These are phyloP conservation scores for Cassiopea xamachana DNA, from an alignment of 30 jellyfish, hydroid and myxozoan genomes.

Conservation along the genomic window DNA sequence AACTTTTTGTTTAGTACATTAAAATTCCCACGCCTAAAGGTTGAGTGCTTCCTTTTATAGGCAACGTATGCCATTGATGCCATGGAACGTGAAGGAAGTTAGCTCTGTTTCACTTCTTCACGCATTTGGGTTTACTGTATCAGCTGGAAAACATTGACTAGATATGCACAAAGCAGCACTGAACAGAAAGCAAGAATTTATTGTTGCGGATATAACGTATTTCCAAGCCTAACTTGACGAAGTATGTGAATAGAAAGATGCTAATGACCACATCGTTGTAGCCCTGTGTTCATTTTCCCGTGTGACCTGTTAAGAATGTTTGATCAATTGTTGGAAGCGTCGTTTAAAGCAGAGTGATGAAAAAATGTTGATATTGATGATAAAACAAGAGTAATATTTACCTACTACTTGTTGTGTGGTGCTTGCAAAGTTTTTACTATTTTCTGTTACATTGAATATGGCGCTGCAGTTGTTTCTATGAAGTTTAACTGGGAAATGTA, in stretches of 20 bases:
- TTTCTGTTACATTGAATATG: not conserved
- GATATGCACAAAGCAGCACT: too few species aligned
- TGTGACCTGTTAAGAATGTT: constrained; percentile 78
- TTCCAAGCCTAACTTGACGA: too few species aligned
- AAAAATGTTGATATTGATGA: constrained; percentile 6
- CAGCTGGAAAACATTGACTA: too few species aligned
- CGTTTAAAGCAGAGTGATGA: constrained; percentile 47
- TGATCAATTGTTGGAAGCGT: constrained; percentile 74
- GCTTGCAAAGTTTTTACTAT: not conserved
- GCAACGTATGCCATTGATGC: not conserved
- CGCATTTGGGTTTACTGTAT: too few species aligned
- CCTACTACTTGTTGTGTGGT: not conserved
- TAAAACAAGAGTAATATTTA: constrained; percentile 3
- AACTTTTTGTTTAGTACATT: too few species aligned
- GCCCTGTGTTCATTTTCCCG: constrained; percentile 67
- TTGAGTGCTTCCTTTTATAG: not conserved
- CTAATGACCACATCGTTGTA: constrained; percentile 11
- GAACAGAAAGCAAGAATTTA: too few species aligned
- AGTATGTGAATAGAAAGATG: too few species aligned
- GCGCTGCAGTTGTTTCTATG: not conserved
- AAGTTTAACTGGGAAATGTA: constrained; percentile 5
- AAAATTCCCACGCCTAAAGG: too few species aligned
- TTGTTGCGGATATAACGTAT: too few species aligned
- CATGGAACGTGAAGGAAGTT: constrained; percentile 30
- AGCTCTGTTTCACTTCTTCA: too few species aligned